phyloP scores from a whole-genome alignment of 2,888 invertebrate genomes.

The Drosophila colorata region DNA sequence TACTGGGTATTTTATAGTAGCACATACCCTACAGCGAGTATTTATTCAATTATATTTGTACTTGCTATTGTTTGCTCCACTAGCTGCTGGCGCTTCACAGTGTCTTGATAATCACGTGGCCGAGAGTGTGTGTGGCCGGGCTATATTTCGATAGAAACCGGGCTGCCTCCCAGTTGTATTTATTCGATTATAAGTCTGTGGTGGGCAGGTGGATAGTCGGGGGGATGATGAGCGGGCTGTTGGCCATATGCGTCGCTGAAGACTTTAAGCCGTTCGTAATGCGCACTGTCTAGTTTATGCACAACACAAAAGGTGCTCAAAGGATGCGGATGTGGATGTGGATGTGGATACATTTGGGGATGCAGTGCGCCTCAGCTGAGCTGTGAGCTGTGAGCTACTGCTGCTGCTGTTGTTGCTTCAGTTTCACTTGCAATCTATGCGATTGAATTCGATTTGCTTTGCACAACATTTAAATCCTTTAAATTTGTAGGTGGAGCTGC shows the following conservation, averaged over 20 bases:
- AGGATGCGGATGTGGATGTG: constrained; percentile 50
- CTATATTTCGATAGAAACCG: not conserved
- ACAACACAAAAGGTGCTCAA: constrained; percentile 77
- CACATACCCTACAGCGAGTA: not conserved
- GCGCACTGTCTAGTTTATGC: constrained; percentile 81
- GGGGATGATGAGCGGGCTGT: not conserved
- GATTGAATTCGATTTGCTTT: constrained; percentile 52
- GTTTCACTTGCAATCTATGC: constrained; percentile 23
- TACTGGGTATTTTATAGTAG: not conserved
- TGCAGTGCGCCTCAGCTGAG: constrained; percentile 11
- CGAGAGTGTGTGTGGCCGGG: constrained; percentile 30
- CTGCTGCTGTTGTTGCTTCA: constrained; percentile 17
- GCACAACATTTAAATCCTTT: constrained; percentile 76
- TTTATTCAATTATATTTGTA: constrained; percentile 9
- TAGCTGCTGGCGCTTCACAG: constrained; percentile 39
- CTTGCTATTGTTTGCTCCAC: constrained; percentile 19
- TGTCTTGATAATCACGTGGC: constrained; percentile 69
- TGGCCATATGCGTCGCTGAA: constrained; percentile 66
- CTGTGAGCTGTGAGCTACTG: constrained; percentile 18
- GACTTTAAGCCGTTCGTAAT: constrained; percentile 85
- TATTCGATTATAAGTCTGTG: constrained; percentile 71
- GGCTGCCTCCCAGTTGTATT: constrained; percentile 50
- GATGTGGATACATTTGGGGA: constrained; percentile 21
- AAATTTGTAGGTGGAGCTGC: constrained; percentile 64
- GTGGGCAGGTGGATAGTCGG: not conserved